Evolutionary conservation across 2,888 invertebrate genomes (phyloP).

Genomic region (Tenthredo distinguenda): DNA sequence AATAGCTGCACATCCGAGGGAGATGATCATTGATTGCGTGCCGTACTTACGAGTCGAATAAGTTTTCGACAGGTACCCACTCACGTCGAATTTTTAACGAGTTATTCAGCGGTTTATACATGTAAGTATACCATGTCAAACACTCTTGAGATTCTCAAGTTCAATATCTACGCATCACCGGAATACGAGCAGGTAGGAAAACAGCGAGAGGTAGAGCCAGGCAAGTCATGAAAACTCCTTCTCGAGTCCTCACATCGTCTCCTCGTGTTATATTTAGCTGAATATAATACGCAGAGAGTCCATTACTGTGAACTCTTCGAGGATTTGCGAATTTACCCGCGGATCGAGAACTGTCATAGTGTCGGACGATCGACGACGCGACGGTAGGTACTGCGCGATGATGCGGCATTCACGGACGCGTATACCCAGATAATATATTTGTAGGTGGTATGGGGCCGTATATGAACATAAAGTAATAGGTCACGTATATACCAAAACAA

Average conservation of each 20-base stretch:
- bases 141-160: neutral
- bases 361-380: neutral
- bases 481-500: slow-evolving; percentile 20
- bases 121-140: neutral
- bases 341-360: neutral
- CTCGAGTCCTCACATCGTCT: neutral
- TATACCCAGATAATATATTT: neutral
- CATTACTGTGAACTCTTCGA: slow-evolving; percentile 10
- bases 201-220: neutral
- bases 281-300: slow-evolving; percentile 10
- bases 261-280: neutral
- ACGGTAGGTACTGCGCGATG: neutral
- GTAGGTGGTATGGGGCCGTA: neutral
- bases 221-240: neutral
- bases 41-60: neutral
- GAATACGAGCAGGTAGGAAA: neutral
- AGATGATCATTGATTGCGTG: neutral
- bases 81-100: neutral
- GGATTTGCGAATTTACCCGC: neutral
- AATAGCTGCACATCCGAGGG: neutral
- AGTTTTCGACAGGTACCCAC: slow-evolving; percentile 1
- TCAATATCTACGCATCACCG: neutral
- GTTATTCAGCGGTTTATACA: neutral
- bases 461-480: neutral
- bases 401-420: neutral